phyloP scores from a whole-genome alignment of 2,113 vertebrate genomes.

The Hucho hucho region DNA sequence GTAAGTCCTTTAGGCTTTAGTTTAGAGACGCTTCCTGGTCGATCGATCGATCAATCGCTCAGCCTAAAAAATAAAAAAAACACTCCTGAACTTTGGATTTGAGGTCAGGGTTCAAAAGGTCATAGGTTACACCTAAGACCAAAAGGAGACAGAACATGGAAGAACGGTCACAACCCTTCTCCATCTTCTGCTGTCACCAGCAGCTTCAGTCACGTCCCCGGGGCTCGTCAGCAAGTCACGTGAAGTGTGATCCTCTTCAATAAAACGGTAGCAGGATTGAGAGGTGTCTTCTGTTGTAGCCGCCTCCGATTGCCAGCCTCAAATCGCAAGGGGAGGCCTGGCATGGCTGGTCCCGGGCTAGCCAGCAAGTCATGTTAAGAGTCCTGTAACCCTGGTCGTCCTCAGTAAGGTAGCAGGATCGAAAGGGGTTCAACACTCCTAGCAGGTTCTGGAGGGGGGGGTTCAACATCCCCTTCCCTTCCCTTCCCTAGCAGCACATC shows the following conservation, averaged over 20 bases:
- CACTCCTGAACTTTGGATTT: neutral
- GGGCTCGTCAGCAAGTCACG: neutral
- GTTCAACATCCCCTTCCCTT: neutral
- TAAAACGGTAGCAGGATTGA: neutral
- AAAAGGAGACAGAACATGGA: neutral
- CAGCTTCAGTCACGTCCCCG: neutral
- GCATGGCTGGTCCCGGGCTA: no score
- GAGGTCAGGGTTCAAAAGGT: neutral
- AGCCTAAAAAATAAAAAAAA: no score
- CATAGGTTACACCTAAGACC: neutral
- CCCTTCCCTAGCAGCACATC: neutral
- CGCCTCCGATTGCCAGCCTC: neutral
- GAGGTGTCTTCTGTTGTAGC: neutral
- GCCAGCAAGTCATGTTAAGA: no score
- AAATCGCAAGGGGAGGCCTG: neutral
- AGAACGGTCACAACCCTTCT: neutral
- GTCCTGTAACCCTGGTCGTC: neutral
- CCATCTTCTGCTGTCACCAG: neutral
- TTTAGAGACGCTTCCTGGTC: neutral
- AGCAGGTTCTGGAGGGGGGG: neutral
- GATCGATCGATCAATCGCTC: no score
- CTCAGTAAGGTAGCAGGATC: neutral
- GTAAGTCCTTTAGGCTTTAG: neutral
- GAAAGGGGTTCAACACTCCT: neutral
- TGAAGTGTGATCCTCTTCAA: neutral